Percentiles rank a stretch among this genome's conserved stretches.
These are phyloP conservation scores for Tachyglossus aculeatus DNA, from an alignment of 2,797 vertebrate species.

Conservation along the genomic window DNA sequence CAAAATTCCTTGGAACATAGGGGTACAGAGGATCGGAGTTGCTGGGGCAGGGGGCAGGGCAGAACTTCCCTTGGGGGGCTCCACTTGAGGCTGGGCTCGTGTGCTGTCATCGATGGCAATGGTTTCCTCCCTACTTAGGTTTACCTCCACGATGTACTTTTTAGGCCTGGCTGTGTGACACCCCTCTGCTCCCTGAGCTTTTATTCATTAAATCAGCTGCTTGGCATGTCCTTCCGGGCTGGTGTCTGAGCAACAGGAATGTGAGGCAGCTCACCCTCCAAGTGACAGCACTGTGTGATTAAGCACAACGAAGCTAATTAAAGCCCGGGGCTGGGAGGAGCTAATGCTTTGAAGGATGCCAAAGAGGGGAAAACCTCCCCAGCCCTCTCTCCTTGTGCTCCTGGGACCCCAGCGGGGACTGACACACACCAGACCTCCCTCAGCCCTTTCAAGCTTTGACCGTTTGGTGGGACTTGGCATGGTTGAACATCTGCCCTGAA, in stretches of 20 bases:
- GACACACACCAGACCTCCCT: background rate
- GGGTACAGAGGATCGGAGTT: no score
- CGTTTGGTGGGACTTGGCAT: slow-evolving; percentile 13
- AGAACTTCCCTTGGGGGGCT: no score
- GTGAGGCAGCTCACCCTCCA: slow-evolving; percentile 56
- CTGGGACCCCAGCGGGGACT: slow-evolving; percentile 25
- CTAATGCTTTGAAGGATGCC: slow-evolving; percentile 58
- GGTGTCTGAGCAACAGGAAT: slow-evolving; percentile 54
- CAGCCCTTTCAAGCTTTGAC: slow-evolving; percentile 18
- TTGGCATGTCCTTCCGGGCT: no score
- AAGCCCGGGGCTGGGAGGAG: slow-evolving; percentile 63
- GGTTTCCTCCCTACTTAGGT: no score
- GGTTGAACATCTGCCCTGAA: background rate
- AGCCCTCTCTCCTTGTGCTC: slow-evolving; percentile 31
- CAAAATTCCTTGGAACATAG: no score
- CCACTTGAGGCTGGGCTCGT: no score
- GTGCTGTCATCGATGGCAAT: no score
- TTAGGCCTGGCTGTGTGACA: no score
- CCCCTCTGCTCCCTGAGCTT: no score
- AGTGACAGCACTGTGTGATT: slow-evolving; percentile 62
- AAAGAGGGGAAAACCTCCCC: slow-evolving; percentile 42
- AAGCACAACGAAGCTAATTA: slow-evolving; percentile 67
- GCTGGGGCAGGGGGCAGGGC: no score
- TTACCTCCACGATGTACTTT: no score
- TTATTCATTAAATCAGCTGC: no score